Evolutionary conservation across 1,140 invertebrate genomes (phyloP), one percentile per base, ranked within the genome.

Genomic region (Pseudomyrmex flavicornis): DNA sequence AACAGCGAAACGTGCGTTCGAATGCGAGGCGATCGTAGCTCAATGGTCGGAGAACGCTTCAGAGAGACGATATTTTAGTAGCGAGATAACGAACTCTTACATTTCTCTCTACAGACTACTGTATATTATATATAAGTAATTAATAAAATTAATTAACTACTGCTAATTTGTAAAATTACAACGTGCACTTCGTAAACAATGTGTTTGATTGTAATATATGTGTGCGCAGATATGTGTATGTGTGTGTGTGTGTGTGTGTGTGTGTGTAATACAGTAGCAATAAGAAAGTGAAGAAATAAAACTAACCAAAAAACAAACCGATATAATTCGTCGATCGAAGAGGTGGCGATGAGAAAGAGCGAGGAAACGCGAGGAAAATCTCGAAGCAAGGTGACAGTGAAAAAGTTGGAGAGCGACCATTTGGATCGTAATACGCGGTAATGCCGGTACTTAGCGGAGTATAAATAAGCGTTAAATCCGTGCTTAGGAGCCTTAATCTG

Each of bases 391-490:
- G 65, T 83, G 70, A 54, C 83, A 75, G 87, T 62, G 85, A 91
- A 92, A 92, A 93, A 93, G 90, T 92, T 92, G 73, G 90, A 88
- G 88, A 88, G 88, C 88, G 90, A 89, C 90, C 90, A 90, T 91
- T 91, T 91, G 90, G 92, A 84, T 92, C 88, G 92, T 94, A 94
- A 94, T 93, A 91, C 93, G 91, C 89, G 85, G 90, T 94, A 94
- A 94, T 93, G 90, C 92, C 79, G 90, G 90, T 92, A 93, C 93
- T 94, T 94, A 94, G 93, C 92, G 88, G 90, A 92, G 92, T 93
- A 94, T 94, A 94, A 94, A 94, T 94, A 94, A 94, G 92, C 93
- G 91, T 93, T 94, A 94, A 94, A 94, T 94, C 94, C 93, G 92
- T 93, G 93, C 93, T 94, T 93, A 93, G 93, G 89, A 91, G 91